phyloP scores from a whole-genome alignment of 2,113 vertebrate genomes.

The Halcyon senegalensis region DNA sequence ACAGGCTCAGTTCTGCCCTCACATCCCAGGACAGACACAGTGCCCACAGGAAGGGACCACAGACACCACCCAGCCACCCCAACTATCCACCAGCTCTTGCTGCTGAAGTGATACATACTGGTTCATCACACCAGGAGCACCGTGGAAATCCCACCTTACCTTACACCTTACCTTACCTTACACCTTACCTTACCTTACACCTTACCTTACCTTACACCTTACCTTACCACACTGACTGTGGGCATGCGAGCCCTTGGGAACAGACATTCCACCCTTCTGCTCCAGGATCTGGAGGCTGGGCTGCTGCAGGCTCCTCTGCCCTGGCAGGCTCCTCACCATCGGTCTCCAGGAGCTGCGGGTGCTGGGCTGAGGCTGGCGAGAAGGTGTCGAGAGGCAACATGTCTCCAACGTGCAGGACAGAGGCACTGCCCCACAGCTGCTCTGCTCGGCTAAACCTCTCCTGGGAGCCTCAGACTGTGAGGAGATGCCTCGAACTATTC shows the following conservation, averaged over 20 bases:
- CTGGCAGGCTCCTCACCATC: accelerated
- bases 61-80: not conserved
- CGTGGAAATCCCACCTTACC: not conserved
- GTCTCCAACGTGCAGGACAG: not conserved
- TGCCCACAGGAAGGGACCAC: not conserved
- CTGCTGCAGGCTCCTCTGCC: not conserved
- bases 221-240: accelerated
- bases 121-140: not conserved
- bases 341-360: not conserved
- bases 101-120: accelerated
- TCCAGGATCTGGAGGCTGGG: not conserved
- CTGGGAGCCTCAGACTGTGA: accelerated
- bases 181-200: too few species aligned
- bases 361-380: not conserved
- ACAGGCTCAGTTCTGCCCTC: not conserved
- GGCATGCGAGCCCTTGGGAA: not conserved
- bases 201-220: too few species aligned
- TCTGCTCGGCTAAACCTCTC: not conserved
- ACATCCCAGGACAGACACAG: not conserved
- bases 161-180: too few species aligned
- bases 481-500: not conserved
- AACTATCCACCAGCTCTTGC: not conserved
- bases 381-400: accelerated
- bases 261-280: accelerated
- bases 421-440: not conserved